A percentile compares a stretch with the other conserved stretches of the same genome.
These are phyloP conservation scores for Idaea biselata DNA, from an alignment of 2,888 invertebrate genomes.

Conservation along the genomic window DNA sequence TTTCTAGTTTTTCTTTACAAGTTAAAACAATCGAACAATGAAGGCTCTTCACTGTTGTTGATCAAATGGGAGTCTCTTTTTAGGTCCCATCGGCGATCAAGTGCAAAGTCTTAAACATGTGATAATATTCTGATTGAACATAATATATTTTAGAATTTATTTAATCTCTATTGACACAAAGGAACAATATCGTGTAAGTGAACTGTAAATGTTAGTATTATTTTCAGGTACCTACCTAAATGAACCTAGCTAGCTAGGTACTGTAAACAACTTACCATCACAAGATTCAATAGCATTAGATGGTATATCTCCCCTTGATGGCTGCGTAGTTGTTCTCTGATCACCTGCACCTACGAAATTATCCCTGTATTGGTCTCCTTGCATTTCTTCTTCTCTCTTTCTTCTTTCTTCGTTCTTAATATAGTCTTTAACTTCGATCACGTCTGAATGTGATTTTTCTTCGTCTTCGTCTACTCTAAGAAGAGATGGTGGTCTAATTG, in stretches of 20 bases:
- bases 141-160: too few species aligned
- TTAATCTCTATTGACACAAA: too few species aligned
- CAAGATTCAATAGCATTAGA: constrained; percentile 68
- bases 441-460: constrained; percentile 36
- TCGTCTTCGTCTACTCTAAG: constrained; percentile 48
- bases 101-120: too few species aligned
- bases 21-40: too few species aligned
- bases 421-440: constrained; percentile 64
- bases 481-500: constrained; percentile 48
- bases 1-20: not conserved
- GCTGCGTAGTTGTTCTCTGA: constrained; percentile 31
- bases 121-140: too few species aligned
- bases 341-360: constrained; percentile 25
- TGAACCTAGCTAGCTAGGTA: not conserved
- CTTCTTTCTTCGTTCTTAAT: constrained; percentile 55
- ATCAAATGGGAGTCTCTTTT: too few species aligned
- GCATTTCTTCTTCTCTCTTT: constrained; percentile 66
- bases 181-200: too few species aligned
- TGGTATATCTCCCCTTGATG: constrained; percentile 68
- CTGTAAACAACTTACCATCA: constrained; percentile 53
- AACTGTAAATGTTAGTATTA: not conserved
- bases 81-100: too few species aligned
- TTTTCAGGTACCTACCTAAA: not conserved
- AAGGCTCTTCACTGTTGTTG: too few species aligned
- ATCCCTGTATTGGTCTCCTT: constrained; percentile 65